Base-by-base conservation (phyloP, 2,888 invertebrate genomes). In the Drosophila peninsularis region DNA sequence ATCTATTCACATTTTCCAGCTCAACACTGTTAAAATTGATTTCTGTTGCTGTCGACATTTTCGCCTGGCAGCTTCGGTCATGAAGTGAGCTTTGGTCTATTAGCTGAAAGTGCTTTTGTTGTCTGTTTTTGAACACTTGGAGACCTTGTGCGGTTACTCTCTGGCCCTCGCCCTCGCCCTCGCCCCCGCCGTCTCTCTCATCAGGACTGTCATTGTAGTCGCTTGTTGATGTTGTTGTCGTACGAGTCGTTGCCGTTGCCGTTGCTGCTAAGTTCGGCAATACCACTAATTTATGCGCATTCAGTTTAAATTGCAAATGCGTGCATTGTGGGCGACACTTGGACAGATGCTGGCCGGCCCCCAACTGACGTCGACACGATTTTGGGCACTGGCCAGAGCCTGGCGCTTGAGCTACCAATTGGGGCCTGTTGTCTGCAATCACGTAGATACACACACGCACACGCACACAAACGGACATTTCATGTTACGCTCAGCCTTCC, bases 241-340 rank as follows among this genome's bases (percentile, higher is more conserved):
- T 17, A 30, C 47, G 47, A 47, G 30, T 47, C 39, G 60, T 17
- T 42, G 36, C 66, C 45, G 44, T 11, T 41, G 47, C 37, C 11
- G 32, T 24, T 47, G 60, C 54, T 67, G 72, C 45, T 55, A 55
- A 75, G 69, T 74, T 68, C 62, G 55, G 72, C 68, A 74, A 75
- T 75, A 56, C 84, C 81, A 83, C 87, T 82, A 87, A 82, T 86
- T 87, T 87, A 82, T 82, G 80, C 87, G 87, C 71, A 86, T 86
- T 74, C 82, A 78, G 87, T 82, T 82, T 80, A 86, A 82, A 82
- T 82, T 86, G 82, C 83, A 82, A 86, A 86, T 82, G 81, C 78
- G 71, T 80, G 80, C 84, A 45, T 64, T 75, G 74, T 74, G 83
- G 58, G 60, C 39, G 37, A 27, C 53, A 47, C 55, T 50, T 24